phyloP scores from a whole-genome alignment of 1,140 invertebrate species.

The Notospermus geniculatus region DNA sequence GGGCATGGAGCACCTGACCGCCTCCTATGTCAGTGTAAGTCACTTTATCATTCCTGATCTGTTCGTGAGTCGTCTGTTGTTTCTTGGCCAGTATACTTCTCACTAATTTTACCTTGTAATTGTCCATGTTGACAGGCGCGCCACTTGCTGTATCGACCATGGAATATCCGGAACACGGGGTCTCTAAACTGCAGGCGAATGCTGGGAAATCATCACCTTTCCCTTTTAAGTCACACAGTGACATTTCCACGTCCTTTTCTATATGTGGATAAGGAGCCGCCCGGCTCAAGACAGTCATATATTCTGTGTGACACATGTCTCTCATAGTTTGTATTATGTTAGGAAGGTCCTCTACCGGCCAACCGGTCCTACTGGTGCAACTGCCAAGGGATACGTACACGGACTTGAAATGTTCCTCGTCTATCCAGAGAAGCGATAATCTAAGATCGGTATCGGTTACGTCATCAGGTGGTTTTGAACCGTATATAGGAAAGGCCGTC shows the following conservation, averaged over 20 bases:
- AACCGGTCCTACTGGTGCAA: neutral
- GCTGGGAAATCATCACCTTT: neutral
- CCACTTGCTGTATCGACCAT: no score
- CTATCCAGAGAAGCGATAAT: neutral
- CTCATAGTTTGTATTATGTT: neutral
- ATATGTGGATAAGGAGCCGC: neutral
- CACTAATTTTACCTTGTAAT: neutral
- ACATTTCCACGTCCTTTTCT: neutral
- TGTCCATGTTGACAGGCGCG: neutral
- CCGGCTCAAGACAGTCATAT: neutral
- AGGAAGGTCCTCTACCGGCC: neutral
- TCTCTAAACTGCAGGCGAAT: neutral
- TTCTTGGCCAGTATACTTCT: neutral
- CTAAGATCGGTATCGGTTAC: neutral
- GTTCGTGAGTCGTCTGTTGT: no score
- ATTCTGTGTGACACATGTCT: neutral
- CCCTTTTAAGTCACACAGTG: neutral
- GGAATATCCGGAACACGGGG: no score
- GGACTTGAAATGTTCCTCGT: slow-evolving; percentile 4
- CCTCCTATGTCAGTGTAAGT: neutral
- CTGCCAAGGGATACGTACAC: neutral
- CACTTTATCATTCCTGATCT: neutral
- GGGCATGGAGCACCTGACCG: neutral
- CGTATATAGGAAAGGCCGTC: neutral
- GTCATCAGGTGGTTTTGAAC: neutral